Evolutionary conservation across 2,113 vertebrate genomes (phyloP).

Genomic region (Xiphophorus maculatus): DNA sequence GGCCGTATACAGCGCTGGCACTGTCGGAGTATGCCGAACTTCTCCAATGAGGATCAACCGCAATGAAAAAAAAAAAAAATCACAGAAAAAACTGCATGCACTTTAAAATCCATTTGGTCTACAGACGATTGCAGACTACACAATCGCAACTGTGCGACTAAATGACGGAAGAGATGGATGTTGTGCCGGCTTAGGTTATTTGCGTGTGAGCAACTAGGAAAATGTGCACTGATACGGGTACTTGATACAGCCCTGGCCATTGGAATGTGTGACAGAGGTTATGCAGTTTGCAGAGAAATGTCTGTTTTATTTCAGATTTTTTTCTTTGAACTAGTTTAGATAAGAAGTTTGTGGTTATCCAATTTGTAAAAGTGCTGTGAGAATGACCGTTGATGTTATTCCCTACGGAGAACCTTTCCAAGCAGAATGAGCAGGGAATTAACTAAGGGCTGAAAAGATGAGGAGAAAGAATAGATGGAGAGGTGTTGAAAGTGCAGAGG

Average conservation of each 20-base stretch:
- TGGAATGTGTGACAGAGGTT: conserved; percentile 49
- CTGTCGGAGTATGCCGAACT: conserved; percentile 35
- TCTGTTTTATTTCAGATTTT: conserved; percentile 56
- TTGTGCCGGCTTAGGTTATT: conserved; percentile 38
- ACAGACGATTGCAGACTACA: conserved; percentile 42
- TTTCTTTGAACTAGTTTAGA: conserved; percentile 45
- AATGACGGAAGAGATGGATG: conserved; percentile 35
- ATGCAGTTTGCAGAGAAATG: conserved; percentile 14
- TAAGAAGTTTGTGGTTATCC: conserved; percentile 24
- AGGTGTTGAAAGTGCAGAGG: conserved; percentile 1
- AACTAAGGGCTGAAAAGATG: conserved; percentile 38
- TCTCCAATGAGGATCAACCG: conserved; percentile 44
- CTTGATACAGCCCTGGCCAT: conserved; percentile 21
- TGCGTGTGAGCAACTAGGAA: conserved; percentile 28
- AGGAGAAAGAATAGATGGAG: conserved; percentile 9
- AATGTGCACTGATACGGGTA: conserved; percentile 24
- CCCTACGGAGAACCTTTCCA: conserved; percentile 28
- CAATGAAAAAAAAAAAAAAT: conserved; percentile 28
- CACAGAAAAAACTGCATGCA: conserved; percentile 31
- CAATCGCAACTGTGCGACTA: conserved; percentile 32
- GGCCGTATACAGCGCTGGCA: conserved; percentile 69
- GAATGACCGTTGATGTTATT: conserved; percentile 37
- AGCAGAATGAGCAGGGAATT: conserved; percentile 32
- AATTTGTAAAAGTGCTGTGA: conserved; percentile 40
- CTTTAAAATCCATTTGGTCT: conserved; percentile 35